phyloP scores from a whole-genome alignment of 2,113 vertebrate genomes.

The Sigmodon hispidus region DNA sequence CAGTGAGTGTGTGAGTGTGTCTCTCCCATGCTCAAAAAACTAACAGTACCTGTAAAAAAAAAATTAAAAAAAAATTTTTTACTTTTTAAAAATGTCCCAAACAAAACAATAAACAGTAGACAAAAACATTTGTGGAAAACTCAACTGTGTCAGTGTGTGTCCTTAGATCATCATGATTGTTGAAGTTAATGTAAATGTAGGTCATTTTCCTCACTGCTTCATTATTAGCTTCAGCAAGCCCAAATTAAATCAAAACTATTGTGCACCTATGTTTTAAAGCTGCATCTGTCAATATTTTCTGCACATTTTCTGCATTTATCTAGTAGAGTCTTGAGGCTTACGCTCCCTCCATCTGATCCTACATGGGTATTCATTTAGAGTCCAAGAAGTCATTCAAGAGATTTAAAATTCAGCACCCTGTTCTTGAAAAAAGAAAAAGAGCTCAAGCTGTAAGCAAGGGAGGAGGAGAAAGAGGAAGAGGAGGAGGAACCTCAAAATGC shows the following conservation, averaged over 20 bases:
- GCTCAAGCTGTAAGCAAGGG: neutral
- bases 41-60: too few relatives aligned
- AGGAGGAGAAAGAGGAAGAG: too few relatives aligned
- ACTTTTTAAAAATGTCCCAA: conserved; percentile 25
- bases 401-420: neutral
- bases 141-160: neutral
- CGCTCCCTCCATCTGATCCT: neutral
- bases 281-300: neutral
- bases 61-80: conserved; percentile 25
- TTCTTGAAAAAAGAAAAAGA: conserved; percentile 1
- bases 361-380: neutral
- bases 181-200: neutral
- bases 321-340: neutral
- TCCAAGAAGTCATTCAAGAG: neutral
- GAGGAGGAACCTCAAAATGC: neutral
- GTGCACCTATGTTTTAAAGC: neutral
- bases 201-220: neutral
- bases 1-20: too few relatives aligned
- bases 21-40: too few relatives aligned
- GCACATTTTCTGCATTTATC: neutral
- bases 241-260: neutral
- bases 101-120: neutral
- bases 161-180: neutral
- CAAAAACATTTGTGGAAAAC: neutral
- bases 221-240: conserved; percentile 2